phyloP scores from a whole-genome alignment of 2,888 invertebrate genomes.

The Agrotis ipsilon region DNA sequence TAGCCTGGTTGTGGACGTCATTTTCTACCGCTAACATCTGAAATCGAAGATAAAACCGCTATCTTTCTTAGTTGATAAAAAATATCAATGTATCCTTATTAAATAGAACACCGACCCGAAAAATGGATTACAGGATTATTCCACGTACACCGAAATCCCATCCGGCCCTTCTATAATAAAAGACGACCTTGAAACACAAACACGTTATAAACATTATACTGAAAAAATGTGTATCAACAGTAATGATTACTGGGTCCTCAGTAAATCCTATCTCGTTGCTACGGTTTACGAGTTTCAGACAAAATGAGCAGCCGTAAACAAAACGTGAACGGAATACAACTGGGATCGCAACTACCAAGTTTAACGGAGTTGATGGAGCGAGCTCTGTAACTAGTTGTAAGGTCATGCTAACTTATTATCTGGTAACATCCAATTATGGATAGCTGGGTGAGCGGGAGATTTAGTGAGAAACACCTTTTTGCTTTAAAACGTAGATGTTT shows the following conservation, averaged over 20 bases:
- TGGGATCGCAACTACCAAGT: not conserved
- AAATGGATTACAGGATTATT: not conserved
- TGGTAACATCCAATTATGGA: not conserved
- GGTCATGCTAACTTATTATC: not conserved
- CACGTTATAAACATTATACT: constrained; percentile 32
- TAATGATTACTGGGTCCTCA: constrained; percentile 29
- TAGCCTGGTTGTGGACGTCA: not conserved
- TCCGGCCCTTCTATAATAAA: constrained; percentile 22
- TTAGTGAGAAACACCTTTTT: no score
- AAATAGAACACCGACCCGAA: not conserved
- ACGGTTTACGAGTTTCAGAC: constrained; percentile 48
- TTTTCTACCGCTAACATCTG: not conserved
- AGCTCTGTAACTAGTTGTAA: constrained; percentile 7
- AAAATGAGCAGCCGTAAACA: constrained; percentile 50
- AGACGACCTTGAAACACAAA: constrained; percentile 26
- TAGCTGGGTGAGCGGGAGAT: not conserved
- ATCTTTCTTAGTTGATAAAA: not conserved
- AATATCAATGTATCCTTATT: not conserved
- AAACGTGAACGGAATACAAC: constrained; percentile 44
- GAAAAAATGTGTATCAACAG: constrained; percentile 24
- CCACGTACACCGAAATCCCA: constrained; percentile 23
- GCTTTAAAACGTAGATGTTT: no score
- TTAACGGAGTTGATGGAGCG: constrained; percentile 2
- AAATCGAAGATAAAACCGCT: not conserved
- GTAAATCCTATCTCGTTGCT: constrained; percentile 42